Percentiles rank a stretch among this genome's conserved stretches.
phyloP scores from a whole-genome alignment of 2,113 vertebrate species.

The Rhinolophus sinicus region DNA sequence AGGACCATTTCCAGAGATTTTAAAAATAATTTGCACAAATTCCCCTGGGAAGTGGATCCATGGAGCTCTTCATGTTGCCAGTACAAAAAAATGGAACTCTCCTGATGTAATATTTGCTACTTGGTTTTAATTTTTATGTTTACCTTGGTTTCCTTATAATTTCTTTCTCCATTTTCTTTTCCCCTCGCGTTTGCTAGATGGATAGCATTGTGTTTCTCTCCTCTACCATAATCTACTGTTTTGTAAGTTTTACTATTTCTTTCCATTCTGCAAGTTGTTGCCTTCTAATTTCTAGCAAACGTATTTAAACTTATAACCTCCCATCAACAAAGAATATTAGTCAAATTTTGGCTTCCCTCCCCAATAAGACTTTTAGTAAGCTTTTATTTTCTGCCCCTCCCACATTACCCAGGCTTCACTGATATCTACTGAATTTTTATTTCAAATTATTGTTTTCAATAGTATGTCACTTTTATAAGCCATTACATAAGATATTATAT shows the following conservation, averaged over 20 bases:
- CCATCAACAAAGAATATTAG: not conserved
- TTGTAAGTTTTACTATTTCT: not conserved
- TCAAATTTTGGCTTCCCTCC: not conserved
- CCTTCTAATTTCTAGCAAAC: conserved; percentile 28
- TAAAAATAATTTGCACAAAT: conserved; percentile 13
- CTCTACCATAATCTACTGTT: not conserved
- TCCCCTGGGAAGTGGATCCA: not conserved
- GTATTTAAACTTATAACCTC: not conserved
- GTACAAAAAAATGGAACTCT: not conserved
- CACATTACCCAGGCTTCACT: not conserved
- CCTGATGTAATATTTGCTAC: not conserved
- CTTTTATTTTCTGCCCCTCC: not conserved
- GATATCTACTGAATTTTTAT: not conserved
- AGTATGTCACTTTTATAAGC: not conserved
- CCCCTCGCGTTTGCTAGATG: not conserved
- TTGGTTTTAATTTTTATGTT: conserved; percentile 35
- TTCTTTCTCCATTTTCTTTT: not conserved
- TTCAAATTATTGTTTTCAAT: conserved; percentile 38
- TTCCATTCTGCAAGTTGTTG: not conserved
- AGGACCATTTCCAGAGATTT: not conserved
- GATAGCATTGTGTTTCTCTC: not conserved
- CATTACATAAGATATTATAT: not conserved
- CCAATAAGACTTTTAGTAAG: not conserved
- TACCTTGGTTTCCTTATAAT: not conserved
- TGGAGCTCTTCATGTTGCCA: not conserved